Percentiles rank a stretch among this genome's conserved stretches.
These are phyloP conservation scores for Nannoperca australis DNA, from an alignment of 2,797 vertebrate genomes.

Conservation along the genomic window DNA sequence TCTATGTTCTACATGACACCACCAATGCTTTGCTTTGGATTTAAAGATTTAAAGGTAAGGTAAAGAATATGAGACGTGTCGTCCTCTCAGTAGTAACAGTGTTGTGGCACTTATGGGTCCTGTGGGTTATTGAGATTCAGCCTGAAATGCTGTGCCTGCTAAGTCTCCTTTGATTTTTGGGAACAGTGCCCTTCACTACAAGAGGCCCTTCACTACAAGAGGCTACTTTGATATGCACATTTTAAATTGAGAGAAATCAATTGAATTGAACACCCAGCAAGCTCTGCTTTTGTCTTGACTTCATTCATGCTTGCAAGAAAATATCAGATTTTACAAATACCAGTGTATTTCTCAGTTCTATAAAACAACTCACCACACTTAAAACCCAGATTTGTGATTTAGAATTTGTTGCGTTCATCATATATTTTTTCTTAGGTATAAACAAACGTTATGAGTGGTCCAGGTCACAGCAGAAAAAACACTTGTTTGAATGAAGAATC, in stretches of 20 bases:
- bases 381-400: background rate
- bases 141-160: constrained; percentile 40
- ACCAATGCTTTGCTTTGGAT: constrained; percentile 4
- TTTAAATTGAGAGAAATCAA: constrained; percentile 62
- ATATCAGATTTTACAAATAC: constrained; percentile 28
- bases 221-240: constrained; percentile 68
- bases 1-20: constrained; percentile 3
- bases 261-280: constrained; percentile 46
- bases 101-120: constrained; percentile 26
- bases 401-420: too few species aligned
- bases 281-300: constrained; percentile 48
- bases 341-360: constrained; percentile 9
- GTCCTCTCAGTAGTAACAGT: constrained; percentile 16
- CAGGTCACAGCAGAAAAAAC: background rate
- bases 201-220: constrained; percentile 51
- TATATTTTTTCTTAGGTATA: background rate
- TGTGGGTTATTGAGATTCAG: constrained; percentile 54
- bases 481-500: background rate
- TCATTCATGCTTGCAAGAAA: constrained; percentile 26
- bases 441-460: background rate
- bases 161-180: constrained; percentile 56
- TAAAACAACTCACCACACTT: background rate
- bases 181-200: constrained; percentile 36
- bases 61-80: constrained; percentile 33
- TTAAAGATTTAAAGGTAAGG: background rate